These are phyloP conservation scores for Catocala fraxini DNA, from an alignment of 2,888 invertebrate species.

Conservation along the genomic window DNA sequence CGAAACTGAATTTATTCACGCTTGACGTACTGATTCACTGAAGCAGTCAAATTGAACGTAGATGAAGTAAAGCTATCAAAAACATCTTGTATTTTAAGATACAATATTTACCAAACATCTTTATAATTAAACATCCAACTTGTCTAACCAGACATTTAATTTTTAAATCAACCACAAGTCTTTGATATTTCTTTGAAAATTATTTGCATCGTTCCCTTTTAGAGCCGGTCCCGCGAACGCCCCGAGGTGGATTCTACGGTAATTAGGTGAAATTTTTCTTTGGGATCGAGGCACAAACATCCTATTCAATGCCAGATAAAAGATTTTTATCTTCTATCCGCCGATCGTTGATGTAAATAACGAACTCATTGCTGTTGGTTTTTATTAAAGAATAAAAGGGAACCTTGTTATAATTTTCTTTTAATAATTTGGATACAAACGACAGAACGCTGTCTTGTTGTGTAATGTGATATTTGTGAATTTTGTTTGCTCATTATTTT, in stretches of 20 bases:
- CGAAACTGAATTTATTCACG: too few species aligned
- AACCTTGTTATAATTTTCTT: constrained; percentile 51
- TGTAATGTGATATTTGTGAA: constrained; percentile 33
- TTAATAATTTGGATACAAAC: constrained; percentile 40
- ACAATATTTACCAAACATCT: constrained; percentile 21
- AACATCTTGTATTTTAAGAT: too few species aligned
- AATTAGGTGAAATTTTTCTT: constrained; percentile 80
- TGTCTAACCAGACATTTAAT: constrained; percentile 40
- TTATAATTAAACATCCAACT: constrained; percentile 33
- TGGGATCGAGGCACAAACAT: constrained; percentile 74
- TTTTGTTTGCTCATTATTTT: constrained; percentile 10
- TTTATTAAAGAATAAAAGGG: constrained; percentile 55
- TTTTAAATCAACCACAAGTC: constrained; percentile 52
- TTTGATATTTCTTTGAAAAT: constrained; percentile 53
- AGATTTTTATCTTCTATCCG: constrained; percentile 70
- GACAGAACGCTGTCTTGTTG: constrained; percentile 34
- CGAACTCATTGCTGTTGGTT: constrained; percentile 67
- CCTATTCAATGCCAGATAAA: constrained; percentile 76
- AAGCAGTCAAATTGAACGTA: too few species aligned
- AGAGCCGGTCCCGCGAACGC: constrained; percentile 50
- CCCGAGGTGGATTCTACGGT: constrained; percentile 62
- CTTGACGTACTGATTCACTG: too few species aligned
- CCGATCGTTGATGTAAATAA: constrained; percentile 79
- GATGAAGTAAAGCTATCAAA: too few species aligned
- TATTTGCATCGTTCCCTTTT: constrained; percentile 62